These are phyloP conservation scores for Melozone crissalis DNA, from an alignment of 2,113 vertebrate species.

Conservation along the genomic window DNA sequence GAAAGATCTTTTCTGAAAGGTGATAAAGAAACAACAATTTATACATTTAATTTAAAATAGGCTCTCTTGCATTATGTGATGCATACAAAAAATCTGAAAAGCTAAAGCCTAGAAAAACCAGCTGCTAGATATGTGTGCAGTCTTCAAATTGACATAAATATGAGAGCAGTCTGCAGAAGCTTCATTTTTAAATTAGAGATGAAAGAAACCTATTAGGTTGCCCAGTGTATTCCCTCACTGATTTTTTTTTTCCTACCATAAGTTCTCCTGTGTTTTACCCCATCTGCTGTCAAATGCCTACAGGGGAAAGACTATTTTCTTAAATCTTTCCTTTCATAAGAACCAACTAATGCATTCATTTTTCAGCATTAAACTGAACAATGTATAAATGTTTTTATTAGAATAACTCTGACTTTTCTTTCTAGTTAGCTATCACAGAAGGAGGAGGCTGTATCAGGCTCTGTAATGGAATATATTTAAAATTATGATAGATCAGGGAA, in stretches of 20 bases:
- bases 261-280: background rate
- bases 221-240: background rate
- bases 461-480: background rate
- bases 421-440: background rate
- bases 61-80: background rate
- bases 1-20: background rate
- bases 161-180: background rate
- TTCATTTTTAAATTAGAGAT: background rate
- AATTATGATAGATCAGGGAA: background rate
- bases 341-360: background rate
- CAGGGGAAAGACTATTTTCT: background rate
- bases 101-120: background rate
- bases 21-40: background rate
- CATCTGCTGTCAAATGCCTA: background rate
- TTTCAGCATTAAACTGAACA: background rate
- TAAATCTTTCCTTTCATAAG: background rate
- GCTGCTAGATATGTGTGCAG: background rate
- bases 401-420: background rate
- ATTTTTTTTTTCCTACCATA: background rate
- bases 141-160: background rate
- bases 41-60: background rate
- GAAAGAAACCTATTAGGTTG: background rate
- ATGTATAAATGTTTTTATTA: slow-evolving; percentile 20
- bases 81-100: background rate
- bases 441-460: background rate